These are phyloP conservation scores for Euphonia xanthogaster DNA, from an alignment of 2,797 vertebrate species.

Conservation along the genomic window DNA sequence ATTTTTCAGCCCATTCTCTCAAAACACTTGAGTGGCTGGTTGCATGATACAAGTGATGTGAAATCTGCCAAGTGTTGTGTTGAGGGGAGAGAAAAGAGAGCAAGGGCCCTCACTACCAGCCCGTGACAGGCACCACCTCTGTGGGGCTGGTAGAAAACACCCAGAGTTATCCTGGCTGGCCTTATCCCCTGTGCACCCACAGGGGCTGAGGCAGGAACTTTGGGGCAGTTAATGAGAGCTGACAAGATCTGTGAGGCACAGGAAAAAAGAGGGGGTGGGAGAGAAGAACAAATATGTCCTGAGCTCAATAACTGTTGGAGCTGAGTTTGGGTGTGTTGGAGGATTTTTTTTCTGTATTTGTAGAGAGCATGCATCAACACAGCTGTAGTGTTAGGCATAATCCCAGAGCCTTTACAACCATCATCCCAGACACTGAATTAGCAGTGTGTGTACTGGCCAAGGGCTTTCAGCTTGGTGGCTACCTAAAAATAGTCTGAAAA, in stretches of 20 bases:
- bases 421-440: not conserved
- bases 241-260: not conserved
- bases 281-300: not conserved
- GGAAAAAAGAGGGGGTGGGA: accelerated
- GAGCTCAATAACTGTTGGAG: not conserved
- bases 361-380: slow-evolving; percentile 19
- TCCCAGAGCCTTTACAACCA: slow-evolving; percentile 10
- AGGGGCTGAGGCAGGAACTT: not conserved
- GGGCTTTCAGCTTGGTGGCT: slow-evolving; percentile 13
- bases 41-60: not conserved
- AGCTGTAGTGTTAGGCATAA: slow-evolving; percentile 47
- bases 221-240: not conserved
- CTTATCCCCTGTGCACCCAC: not conserved
- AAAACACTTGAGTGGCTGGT: not conserved
- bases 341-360: slow-evolving; percentile 31
- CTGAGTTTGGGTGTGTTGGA: not conserved
- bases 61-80: not conserved
- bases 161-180: not conserved
- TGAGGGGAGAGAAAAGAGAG: not conserved
- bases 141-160: not conserved
- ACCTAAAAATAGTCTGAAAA: slow-evolving; percentile 62
- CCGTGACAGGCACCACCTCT: not conserved
- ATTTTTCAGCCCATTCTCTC: not conserved
- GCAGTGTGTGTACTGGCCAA: not conserved
- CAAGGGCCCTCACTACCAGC: not conserved